Evolutionary conservation across 2,113 vertebrate genomes (phyloP).

Genomic region (Anarrhichthys ocellatus): DNA sequence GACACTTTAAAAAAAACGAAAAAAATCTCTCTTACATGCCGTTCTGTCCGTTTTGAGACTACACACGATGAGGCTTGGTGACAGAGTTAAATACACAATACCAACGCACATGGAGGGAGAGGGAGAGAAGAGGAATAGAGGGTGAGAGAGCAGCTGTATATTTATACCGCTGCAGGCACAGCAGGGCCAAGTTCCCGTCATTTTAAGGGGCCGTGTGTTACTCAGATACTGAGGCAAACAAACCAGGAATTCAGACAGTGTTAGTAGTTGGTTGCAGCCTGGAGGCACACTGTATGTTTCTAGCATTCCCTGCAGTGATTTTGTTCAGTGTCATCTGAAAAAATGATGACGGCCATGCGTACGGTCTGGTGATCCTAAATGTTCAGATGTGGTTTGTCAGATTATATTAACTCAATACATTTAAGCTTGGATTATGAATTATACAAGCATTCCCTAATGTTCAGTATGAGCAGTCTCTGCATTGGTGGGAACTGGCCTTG

Average conservation of each 20-base stretch:
- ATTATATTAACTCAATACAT: not conserved
- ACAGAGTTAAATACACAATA: slow-evolving; percentile 34
- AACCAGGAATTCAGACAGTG: slow-evolving; percentile 21
- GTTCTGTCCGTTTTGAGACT: slow-evolving; percentile 7
- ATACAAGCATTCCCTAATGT: not conserved
- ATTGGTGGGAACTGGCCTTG: not conserved
- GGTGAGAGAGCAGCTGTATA: slow-evolving; percentile 40
- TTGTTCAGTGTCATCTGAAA: not conserved
- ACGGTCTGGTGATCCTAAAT: not conserved
- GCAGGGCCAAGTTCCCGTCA: slow-evolving; percentile 28
- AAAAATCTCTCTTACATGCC: slow-evolving; percentile 3
- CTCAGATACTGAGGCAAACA: slow-evolving; percentile 42
- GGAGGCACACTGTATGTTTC: not conserved
- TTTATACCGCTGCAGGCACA: slow-evolving; percentile 36
- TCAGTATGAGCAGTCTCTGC: not conserved
- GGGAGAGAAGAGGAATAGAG: not conserved
- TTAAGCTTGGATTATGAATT: slow-evolving; percentile 1
- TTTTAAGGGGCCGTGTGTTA: slow-evolving; percentile 41
- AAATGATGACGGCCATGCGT: not conserved
- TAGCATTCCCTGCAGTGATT: not conserved
- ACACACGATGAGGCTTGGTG: not conserved
- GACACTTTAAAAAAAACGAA: not conserved
- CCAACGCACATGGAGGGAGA: slow-evolving; percentile 13
- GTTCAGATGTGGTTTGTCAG: not conserved
- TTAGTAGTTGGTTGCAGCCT: slow-evolving; percentile 5